Percentiles rank a stretch among this genome's conserved stretches.
These are phyloP conservation scores for Dromius quadrimaculatus DNA, from an alignment of 2,888 invertebrate genomes.

Conservation along the genomic window DNA sequence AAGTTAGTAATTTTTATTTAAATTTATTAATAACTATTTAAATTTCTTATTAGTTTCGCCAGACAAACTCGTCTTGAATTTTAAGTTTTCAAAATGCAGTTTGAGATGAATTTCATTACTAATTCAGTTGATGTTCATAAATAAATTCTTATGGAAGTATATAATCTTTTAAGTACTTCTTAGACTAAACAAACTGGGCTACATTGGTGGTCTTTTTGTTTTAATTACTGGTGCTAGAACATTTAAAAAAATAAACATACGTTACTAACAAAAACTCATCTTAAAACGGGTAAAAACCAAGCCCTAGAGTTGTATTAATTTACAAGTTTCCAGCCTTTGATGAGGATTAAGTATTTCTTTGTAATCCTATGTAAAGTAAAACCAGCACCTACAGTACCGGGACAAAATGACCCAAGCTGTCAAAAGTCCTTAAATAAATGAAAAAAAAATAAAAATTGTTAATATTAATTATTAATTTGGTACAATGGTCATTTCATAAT, in stretches of 20 bases:
- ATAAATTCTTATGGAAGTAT: constrained; percentile 1
- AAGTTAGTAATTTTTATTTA: background rate
- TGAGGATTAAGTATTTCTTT: no score
- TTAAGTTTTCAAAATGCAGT: background rate
- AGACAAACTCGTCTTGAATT: background rate
- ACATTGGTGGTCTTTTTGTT: constrained; percentile 9
- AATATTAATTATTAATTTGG: no score
- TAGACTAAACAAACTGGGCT: constrained; percentile 25
- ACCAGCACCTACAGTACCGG: no score
- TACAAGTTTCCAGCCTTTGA: no score
- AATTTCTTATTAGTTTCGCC: background rate
- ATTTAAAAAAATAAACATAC: constrained; percentile 11
- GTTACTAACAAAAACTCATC: constrained; percentile 1
- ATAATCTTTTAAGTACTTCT: constrained; percentile 12
- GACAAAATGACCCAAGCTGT: no score
- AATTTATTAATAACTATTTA: constrained; percentile 1
- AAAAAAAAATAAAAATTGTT: no score
- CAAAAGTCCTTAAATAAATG: no score
- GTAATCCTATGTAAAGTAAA: no score
- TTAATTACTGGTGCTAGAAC: constrained; percentile 1
- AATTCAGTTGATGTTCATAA: background rate
- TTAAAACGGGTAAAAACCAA: no score
- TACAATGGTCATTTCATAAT: no score
- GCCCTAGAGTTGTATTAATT: no score
- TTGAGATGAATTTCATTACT: background rate